Conservation (phyloP, 2,797 vertebrate species). For the Fratercula arctica region DNA sequence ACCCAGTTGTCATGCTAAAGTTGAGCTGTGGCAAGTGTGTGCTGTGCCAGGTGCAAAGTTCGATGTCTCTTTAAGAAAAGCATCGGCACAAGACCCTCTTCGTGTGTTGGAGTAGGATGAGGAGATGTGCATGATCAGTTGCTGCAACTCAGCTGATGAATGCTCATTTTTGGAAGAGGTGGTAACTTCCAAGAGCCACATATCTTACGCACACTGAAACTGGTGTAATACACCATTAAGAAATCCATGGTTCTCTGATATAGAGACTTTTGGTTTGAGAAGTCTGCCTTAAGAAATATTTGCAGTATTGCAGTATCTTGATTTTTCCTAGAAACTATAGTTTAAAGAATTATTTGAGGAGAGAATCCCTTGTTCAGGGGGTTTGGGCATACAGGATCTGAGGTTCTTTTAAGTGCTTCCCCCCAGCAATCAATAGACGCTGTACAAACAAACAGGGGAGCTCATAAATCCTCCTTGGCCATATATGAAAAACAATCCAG, state of each 20-base stretch:
- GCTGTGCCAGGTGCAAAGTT: not conserved
- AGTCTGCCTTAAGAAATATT: not conserved
- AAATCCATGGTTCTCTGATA: not conserved
- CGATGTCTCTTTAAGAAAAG: not conserved
- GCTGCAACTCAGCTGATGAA: not conserved
- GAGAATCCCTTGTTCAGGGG: not conserved
- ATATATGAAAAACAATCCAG: not conserved
- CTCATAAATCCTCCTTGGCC: not conserved
- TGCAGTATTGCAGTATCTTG: not conserved
- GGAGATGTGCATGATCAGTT: not conserved
- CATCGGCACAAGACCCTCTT: accelerated
- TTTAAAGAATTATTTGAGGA: not conserved
- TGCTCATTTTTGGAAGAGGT: not conserved
- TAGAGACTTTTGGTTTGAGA: not conserved
- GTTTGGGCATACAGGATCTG: accelerated
- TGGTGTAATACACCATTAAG: not conserved
- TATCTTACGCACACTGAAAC: not conserved
- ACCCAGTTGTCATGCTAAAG: not conserved
- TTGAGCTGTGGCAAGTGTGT: not conserved
- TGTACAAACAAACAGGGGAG: not conserved
- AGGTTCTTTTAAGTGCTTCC: not conserved
- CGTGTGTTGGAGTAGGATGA: not conserved
- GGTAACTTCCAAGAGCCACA: accelerated
- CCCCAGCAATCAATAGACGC: not conserved
- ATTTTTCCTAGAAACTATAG: not conserved